These are phyloP conservation scores for Ceyx melanurus DNA, from an alignment of 2,113 vertebrate species.

Conservation along the genomic window DNA sequence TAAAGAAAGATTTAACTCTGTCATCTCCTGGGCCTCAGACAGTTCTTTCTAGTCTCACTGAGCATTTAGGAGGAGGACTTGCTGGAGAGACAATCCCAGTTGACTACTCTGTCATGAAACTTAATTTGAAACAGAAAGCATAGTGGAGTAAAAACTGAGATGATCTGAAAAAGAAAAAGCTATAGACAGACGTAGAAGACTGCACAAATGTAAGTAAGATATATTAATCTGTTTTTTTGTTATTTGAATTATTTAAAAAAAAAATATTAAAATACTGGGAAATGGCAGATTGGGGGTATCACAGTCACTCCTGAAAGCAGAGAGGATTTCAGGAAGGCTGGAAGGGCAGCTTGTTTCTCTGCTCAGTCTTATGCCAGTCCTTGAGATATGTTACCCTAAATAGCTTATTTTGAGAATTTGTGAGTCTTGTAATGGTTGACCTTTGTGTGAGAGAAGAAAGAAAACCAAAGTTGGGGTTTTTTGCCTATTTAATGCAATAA, in stretches of 20 bases:
- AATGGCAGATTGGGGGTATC: not conserved
- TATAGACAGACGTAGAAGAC: not conserved
- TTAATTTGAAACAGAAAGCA: not conserved
- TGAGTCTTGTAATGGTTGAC: not conserved
- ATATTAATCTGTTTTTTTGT: not conserved
- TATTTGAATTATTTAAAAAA: not conserved
- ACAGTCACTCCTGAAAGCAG: not conserved
- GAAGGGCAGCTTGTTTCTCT: not conserved
- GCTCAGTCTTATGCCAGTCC: accelerated
- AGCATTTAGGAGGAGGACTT: not conserved
- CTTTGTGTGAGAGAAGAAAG: not conserved
- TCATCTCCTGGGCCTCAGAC: not conserved
- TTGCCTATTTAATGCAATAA: not conserved
- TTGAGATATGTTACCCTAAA: not conserved
- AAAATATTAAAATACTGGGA: not conserved
- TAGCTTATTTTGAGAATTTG: not conserved
- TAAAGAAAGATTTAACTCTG: not conserved
- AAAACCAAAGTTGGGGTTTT: not conserved
- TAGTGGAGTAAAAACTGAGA: not conserved
- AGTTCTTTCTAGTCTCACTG: not conserved
- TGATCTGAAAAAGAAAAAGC: not conserved
- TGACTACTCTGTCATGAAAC: not conserved
- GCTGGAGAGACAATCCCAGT: not conserved
- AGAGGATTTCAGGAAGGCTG: not conserved
- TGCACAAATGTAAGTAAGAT: not conserved